A percentile compares a stretch with the other conserved stretches of the same genome.
Evolutionary conservation across 2,888 invertebrate species (phyloP).

Genomic region (Pollenia labialis): DNA sequence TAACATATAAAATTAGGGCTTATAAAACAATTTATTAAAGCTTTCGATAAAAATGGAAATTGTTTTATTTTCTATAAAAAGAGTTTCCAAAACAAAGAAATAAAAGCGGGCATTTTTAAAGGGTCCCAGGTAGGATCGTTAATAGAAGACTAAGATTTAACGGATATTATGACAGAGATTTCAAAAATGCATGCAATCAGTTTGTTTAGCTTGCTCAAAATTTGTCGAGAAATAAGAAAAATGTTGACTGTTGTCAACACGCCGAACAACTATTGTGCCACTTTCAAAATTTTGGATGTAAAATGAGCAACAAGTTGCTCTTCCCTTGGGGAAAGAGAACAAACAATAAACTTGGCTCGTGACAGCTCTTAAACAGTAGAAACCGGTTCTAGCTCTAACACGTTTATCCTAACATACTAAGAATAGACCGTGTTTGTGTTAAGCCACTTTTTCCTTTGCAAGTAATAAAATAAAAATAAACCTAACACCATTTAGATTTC

Average conservation of each 20-base stretch:
- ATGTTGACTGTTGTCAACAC: background rate
- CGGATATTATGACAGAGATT: too few relatives aligned
- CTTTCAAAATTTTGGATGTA: conserved; percentile 29
- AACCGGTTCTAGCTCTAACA: too few relatives aligned
- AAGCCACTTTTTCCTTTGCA: too few relatives aligned
- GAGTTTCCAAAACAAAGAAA: background rate
- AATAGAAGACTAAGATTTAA: background rate
- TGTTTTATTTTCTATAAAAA: too few relatives aligned
- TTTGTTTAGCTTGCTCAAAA: conserved; percentile 20
- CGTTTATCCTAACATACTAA: too few relatives aligned
- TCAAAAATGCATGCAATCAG: background rate
- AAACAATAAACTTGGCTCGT: too few relatives aligned
- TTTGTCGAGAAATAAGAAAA: conserved; percentile 6
- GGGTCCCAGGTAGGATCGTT: background rate
- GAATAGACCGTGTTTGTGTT: too few relatives aligned
- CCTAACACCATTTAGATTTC: background rate
- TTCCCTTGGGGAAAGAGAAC: background rate
- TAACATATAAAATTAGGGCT: too few relatives aligned
- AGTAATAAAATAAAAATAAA: too few relatives aligned
- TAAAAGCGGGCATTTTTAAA: background rate
- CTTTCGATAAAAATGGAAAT: too few relatives aligned
- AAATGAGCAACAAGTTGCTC: conserved; percentile 25
- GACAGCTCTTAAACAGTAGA: too few relatives aligned
- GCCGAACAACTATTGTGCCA: background rate
- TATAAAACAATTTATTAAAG: too few relatives aligned